Evolutionary conservation across 1,140 invertebrate species (phyloP), one percentile per base, ranked within the genome.

Genomic region (Solenopsis fugax): DNA sequence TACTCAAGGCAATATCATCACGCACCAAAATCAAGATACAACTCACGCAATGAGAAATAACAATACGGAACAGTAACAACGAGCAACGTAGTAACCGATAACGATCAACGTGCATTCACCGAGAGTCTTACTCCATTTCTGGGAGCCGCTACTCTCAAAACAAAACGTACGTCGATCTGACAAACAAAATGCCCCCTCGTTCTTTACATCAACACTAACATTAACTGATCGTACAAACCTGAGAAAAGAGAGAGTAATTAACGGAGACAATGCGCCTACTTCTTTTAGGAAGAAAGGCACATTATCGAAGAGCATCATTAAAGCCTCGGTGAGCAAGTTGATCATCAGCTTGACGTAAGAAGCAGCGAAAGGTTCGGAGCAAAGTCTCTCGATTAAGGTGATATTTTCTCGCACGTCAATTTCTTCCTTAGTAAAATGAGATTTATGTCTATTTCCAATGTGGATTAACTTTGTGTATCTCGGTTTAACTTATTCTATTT

Each of bases 41-140:
- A 82, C 73, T 78, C 60, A 58, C 45, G 87, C 75, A 89, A 89
- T 29, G n/a, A 52, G 50, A 29, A 29, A 81, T 45, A 80, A 86
- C 64, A 86, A 71, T 52, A 56, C 13, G 48, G 48, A 21, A 80
- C 69, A 48, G 12, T 71, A 52, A 62, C 37, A 75, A 62, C 41
- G 13, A 72, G 50, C 75, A 84, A 52, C 34, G 62, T 60, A 67
- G 73, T 80, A 67, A 45, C 24, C 1, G 71, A 82, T 41, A 86
- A 56, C 12, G 62, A 88, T 89, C 87, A 58, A 78, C 78, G 41
- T 72, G 50, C 21, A 52, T 65, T 78, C 45, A 37, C 13, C 37
- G 37, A 60, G 29, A 62, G 6, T 41, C 56, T 73, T 37, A 45
- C 58, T 41, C 12, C 16, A 41, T 41, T 76, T 58, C 4, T 34